A percentile compares a stretch with the other conserved stretches of the same genome.
These are phyloP conservation scores for Anarhynchus alexandrinus DNA, from an alignment of 2,113 vertebrate genomes.

Conservation along the genomic window DNA sequence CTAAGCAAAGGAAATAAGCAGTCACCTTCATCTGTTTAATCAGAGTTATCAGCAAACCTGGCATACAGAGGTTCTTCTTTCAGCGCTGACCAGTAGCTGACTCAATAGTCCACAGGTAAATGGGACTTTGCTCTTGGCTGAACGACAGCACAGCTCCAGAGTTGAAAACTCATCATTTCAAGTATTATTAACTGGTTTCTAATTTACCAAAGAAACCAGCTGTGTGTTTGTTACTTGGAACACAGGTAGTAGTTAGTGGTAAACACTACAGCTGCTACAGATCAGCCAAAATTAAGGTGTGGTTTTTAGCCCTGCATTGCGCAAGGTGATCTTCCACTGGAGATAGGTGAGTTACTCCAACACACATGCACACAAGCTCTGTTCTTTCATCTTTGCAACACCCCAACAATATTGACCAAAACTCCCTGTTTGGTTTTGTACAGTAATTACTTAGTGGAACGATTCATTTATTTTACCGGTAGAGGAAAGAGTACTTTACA, in stretches of 20 bases:
- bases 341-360: background rate
- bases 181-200: background rate
- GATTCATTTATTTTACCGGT: background rate
- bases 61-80: background rate
- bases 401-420: background rate
- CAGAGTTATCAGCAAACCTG: slow-evolving; percentile 8
- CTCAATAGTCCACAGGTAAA: background rate
- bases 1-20: slow-evolving; percentile 40
- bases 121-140: background rate
- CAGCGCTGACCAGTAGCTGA: slow-evolving; percentile 19
- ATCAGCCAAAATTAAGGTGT: background rate
- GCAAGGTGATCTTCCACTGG: background rate
- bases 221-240: background rate
- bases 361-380: background rate
- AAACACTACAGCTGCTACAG: background rate
- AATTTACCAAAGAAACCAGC: background rate
- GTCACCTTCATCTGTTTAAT: background rate
- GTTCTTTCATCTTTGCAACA: background rate
- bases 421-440: background rate
- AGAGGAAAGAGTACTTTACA: background rate
- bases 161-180: background rate
- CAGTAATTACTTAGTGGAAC: background rate
- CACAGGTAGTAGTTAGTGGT: background rate
- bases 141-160: background rate
- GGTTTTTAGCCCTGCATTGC: background rate